Evolutionary conservation across 2,797 vertebrate species (phyloP).

Genomic region (Pelodytes ibericus): DNA sequence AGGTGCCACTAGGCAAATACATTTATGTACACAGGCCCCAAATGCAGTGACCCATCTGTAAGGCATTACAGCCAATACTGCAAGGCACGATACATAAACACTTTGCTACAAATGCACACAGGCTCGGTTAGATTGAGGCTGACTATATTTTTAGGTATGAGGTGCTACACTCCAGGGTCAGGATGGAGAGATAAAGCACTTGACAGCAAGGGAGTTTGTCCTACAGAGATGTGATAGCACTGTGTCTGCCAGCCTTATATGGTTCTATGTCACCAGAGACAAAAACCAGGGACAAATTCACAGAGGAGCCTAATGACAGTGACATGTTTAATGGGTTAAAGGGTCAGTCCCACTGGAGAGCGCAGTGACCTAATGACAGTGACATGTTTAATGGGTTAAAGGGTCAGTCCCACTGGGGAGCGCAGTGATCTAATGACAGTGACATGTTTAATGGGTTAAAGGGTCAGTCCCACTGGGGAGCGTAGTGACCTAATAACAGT

Average conservation of each 20-base stretch:
- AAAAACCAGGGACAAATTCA: slow-evolving; percentile 7
- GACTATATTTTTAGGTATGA: too few relatives aligned
- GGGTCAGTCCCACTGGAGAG: slow-evolving; percentile 2
- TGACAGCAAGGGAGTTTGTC: slow-evolving; percentile 21
- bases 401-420: background rate
- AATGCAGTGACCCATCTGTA: too few relatives aligned
- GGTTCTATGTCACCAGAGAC: slow-evolving; percentile 20
- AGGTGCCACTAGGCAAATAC: too few relatives aligned
- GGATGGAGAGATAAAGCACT: slow-evolving; percentile 37
- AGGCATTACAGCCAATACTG: too few relatives aligned
- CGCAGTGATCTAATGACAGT: slow-evolving; percentile 2
- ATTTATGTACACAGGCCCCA: too few relatives aligned
- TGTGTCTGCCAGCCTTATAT: slow-evolving; percentile 33
- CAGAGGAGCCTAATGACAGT: too few relatives aligned
- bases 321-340: background rate
- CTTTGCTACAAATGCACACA: too few relatives aligned
- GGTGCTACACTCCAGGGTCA: background rate
- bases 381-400: background rate
- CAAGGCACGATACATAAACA: too few relatives aligned
- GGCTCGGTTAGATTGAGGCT: too few relatives aligned
- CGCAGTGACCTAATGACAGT: too few relatives aligned
- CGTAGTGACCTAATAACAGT: slow-evolving; percentile 17
- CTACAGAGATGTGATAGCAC: slow-evolving; percentile 14
- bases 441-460: background rate
- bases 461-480: background rate